Evolutionary conservation across 2,888 invertebrate species (phyloP).

Genomic region (Yponomeuta evonymella): DNA sequence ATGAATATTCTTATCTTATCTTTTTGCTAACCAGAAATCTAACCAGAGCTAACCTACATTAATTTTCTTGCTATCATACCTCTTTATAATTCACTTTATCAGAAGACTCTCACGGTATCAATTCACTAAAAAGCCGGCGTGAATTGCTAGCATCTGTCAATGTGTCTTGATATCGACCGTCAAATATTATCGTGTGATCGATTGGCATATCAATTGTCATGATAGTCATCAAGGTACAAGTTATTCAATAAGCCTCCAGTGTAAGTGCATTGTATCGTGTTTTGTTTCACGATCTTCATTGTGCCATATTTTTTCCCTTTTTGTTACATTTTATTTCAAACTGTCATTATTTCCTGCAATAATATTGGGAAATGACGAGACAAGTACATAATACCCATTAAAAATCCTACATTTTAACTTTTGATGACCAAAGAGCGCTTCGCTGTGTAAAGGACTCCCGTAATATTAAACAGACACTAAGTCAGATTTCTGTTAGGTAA

Average conservation of each 20-base stretch:
- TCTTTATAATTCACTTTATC: conserved; percentile 4
- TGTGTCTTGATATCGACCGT: conserved; percentile 4
- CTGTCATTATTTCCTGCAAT: conserved; percentile 37
- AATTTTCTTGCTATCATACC: not conserved
- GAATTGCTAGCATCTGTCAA: not conserved
- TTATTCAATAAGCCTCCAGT: not conserved
- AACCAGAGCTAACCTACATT: no score
- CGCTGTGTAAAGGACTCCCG: no score
- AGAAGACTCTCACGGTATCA: conserved; percentile 43
- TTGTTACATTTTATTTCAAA: conserved; percentile 28
- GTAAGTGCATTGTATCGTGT: not conserved
- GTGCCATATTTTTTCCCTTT: conserved; percentile 11
- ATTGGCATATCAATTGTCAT: not conserved
- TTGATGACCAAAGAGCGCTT: no score
- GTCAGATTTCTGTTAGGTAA: no score
- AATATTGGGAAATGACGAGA: conserved; percentile 38
- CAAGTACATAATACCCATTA: conserved; percentile 21
- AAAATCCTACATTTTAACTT: no score
- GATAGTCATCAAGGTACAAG: not conserved
- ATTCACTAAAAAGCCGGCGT: conserved; percentile 19
- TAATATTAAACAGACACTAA: no score
- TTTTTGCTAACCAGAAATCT: no score
- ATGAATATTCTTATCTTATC: no score
- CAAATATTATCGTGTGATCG: not conserved
- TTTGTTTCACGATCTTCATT: not conserved